These are phyloP conservation scores for Tipula vernalis DNA, from an alignment of 2,888 invertebrate genomes.

Conservation along the genomic window DNA sequence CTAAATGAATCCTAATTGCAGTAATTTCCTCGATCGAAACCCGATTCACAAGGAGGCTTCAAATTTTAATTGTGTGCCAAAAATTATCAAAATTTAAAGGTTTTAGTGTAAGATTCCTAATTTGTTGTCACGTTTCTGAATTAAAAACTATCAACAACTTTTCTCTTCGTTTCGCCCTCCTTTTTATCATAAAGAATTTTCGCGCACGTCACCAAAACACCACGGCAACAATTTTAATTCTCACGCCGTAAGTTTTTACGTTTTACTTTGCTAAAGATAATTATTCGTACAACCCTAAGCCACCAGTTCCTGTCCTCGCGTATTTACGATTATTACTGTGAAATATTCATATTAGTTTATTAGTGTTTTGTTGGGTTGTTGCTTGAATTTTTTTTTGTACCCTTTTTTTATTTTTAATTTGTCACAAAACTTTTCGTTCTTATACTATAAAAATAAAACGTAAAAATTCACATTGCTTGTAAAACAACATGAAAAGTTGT, in stretches of 20 bases:
- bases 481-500: background rate
- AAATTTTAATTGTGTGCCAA: too few species aligned
- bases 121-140: too few species aligned
- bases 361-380: background rate
- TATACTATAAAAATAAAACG: background rate
- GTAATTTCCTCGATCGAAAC: too few species aligned
- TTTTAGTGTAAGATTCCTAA: too few species aligned
- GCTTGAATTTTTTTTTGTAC: background rate
- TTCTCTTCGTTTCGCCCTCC: too few species aligned
- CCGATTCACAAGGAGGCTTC: too few species aligned
- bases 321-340: background rate
- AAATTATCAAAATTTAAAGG: too few species aligned
- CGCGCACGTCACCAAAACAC: background rate
- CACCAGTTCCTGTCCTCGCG: background rate
- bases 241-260: too few species aligned
- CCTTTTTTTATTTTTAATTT: background rate
- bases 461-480: background rate
- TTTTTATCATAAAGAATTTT: background rate
- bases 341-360: background rate
- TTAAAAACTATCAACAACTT: too few species aligned
- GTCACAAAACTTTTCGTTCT: background rate
- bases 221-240: background rate
- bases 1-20: too few species aligned
- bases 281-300: too few species aligned
- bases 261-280: too few species aligned